Evolutionary conservation across 2,797 vertebrate genomes (phyloP), one percentile per base, ranked within the genome.

Genomic region (Xiphophorus birchmanni): DNA sequence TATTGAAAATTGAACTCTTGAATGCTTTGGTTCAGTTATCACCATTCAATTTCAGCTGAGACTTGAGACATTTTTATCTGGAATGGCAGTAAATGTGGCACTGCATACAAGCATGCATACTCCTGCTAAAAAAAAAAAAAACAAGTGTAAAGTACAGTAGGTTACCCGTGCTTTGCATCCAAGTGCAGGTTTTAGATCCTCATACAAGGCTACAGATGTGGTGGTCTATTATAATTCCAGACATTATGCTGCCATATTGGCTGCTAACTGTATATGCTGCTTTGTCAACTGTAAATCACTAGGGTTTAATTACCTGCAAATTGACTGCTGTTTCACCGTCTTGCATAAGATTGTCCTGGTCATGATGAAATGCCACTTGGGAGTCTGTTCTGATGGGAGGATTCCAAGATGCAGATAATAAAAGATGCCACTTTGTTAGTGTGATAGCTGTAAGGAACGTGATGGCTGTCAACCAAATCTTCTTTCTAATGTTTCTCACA

Each of bases 301-400:
- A 75, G 96, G 95, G 96, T 84, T 96, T 97, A 97, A 97, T 98
- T 97, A 97, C 95, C 95, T 95, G 94, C 93, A 94, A 85, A 93
- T 94, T 92, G 95, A 93, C 94, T 91, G 92, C 92, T 86, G 86
- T 98, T 98, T 97, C 96, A 96, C 80, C 65, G 80, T 95, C 97
- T 98, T 97, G 97, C 96, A 96, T 97, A 97, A 98, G 96, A 96
- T 95, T 95, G 95, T 94, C 91, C 82, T 86, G 80, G 81, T 88
- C 91, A 95, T 97, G 97, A 97, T 96, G 96, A 97, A 97, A 97
- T 84, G 15, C 42, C 93, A 91, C 92, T 23, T 42, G 95, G 94
- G 94, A 94, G 86, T 37, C 89, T 87, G 92, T 92, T 93, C 91
- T 93, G 91, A 90, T 78, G 91, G 92, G 94, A 95, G 85, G 80